phyloP scores from a whole-genome alignment of 2,113 vertebrate species.

The Herpailurus yagouaroundi region DNA sequence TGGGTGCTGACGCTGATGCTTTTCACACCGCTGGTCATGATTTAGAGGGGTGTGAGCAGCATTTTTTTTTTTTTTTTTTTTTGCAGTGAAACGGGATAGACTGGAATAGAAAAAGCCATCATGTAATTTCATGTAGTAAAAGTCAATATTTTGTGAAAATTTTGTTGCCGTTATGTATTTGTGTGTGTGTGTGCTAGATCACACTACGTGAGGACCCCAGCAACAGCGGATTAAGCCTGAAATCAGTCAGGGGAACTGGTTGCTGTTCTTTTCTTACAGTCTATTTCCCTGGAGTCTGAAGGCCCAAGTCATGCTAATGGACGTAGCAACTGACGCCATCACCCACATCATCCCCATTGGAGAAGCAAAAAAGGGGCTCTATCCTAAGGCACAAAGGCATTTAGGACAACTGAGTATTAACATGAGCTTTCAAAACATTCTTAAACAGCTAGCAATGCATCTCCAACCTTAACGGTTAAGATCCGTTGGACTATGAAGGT shows the following conservation, averaged over 20 bases:
- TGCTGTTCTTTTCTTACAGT: background rate
- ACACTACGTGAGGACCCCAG: fast-evolving
- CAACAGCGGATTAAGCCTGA: background rate
- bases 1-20: too few species aligned
- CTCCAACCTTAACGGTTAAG: constrained; percentile 61
- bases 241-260: background rate
- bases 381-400: background rate
- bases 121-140: background rate
- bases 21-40: background rate
- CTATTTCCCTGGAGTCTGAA: background rate
- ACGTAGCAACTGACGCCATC: too few species aligned
- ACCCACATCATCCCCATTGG: fast-evolving
- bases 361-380: background rate
- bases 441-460: constrained; percentile 56
- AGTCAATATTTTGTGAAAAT: background rate
- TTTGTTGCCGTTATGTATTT: background rate
- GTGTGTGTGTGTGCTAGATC: background rate
- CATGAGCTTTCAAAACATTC: constrained; percentile 14
- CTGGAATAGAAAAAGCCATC: background rate
- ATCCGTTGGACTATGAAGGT: constrained; percentile 72
- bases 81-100: background rate
- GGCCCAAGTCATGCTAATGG: background rate
- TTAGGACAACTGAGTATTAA: background rate
- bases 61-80: background rate
- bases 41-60: background rate